phyloP scores from a whole-genome alignment of 2,888 invertebrate species.

The Callyntrura sp. region DNA sequence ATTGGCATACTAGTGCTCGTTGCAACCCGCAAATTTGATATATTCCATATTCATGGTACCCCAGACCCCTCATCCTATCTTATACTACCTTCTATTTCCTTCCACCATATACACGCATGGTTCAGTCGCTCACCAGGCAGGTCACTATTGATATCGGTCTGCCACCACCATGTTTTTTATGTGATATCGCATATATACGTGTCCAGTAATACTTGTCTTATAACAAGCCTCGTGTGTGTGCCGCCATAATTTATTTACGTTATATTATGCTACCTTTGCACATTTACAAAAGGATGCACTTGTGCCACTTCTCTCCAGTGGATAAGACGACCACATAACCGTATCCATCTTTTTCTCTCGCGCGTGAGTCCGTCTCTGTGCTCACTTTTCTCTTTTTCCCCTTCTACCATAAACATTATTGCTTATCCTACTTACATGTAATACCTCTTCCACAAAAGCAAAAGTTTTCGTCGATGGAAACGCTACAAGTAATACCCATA shows the following conservation, averaged over 20 bases:
- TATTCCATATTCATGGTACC: not conserved
- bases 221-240: constrained; percentile 2
- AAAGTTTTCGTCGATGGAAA: constrained; percentile 1
- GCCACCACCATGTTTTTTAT: too few species aligned
- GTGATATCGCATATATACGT: not conserved
- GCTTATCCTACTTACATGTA: too few species aligned
- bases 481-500: constrained; percentile 4
- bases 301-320: constrained; percentile 51
- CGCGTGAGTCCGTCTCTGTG: not conserved
- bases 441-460: not conserved
- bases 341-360: not conserved
- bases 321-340: constrained; percentile 10
- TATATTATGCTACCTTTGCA: constrained; percentile 43
- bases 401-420: not conserved
- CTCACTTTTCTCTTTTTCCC: not conserved
- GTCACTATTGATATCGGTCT: too few species aligned
- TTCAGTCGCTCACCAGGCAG: too few species aligned
- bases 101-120: not conserved
- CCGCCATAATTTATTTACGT: constrained; percentile 58
- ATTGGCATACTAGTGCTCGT: constrained; percentile 45
- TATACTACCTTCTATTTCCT: too few species aligned
- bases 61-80: not conserved
- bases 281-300: constrained; percentile 56
- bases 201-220: not conserved
- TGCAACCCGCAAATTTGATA: constrained; percentile 18